These are phyloP conservation scores for Malacoraja senta DNA, from an alignment of 2,797 vertebrate species.

Conservation along the genomic window DNA sequence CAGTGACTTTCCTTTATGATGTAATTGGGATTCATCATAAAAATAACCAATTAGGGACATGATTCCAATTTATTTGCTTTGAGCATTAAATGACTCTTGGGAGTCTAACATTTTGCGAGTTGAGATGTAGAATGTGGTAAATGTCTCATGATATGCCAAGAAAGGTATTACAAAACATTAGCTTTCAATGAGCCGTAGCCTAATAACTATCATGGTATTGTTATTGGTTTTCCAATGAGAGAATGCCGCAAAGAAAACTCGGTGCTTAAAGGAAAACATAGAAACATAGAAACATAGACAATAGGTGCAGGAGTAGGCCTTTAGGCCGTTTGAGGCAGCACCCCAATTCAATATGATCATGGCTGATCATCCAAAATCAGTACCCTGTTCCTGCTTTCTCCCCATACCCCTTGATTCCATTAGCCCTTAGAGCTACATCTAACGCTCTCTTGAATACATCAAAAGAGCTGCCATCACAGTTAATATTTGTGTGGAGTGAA, in stretches of 20 bases:
- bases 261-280: neutral
- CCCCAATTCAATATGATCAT: too few species aligned
- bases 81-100: neutral
- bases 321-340: too few species aligned
- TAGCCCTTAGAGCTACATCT: too few species aligned
- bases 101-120: neutral
- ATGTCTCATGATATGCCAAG: neutral
- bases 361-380: too few species aligned
- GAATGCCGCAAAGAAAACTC: neutral
- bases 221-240: neutral
- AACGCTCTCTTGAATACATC: too few species aligned
- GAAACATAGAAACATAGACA: too few species aligned
- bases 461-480: neutral
- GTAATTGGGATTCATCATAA: neutral
- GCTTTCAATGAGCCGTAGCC: neutral
- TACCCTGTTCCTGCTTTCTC: too few species aligned
- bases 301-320: too few species aligned
- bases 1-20: neutral
- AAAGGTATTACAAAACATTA: neutral
- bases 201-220: neutral
- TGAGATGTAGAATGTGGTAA: neutral
- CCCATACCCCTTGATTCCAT: too few species aligned
- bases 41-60: neutral
- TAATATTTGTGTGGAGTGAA: neutral
- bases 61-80: neutral